phyloP scores from a whole-genome alignment of 2,888 invertebrate genomes.

The Dryocosmus kuriphilus region DNA sequence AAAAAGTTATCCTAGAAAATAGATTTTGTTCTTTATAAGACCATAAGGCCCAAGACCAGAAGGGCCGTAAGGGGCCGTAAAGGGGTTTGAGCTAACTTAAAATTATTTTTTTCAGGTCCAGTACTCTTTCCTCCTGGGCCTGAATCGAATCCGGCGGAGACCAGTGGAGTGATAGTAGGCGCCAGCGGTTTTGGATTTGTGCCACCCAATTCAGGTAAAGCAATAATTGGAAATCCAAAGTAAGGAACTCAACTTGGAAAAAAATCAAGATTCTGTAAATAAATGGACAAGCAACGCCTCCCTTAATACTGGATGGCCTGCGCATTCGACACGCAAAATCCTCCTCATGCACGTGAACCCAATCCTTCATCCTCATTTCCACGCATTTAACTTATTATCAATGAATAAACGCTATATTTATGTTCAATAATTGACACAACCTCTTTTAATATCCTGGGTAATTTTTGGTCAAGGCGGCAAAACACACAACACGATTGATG shows the following conservation, averaged over 20 bases:
- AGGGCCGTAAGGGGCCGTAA: no score
- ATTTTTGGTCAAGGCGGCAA: not conserved
- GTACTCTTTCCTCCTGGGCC: conserved; percentile 88
- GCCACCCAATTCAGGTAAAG: conserved; percentile 86
- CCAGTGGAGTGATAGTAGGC: conserved; percentile 89
- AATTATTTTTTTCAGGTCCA: conserved; percentile 81
- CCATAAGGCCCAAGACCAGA: no score
- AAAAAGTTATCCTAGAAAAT: not conserved
- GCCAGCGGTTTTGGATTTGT: conserved; percentile 93
- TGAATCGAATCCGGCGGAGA: conserved; percentile 82
- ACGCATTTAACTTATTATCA: conserved; percentile 24
- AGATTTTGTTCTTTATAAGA: not conserved
- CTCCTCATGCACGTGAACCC: not conserved
- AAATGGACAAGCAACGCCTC: conserved; percentile 35
- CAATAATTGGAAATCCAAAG: conserved; percentile 36
- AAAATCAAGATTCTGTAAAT: conserved; percentile 28
- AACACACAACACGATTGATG: conserved; percentile 3
- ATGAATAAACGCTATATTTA: conserved; percentile 21
- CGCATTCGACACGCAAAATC: conserved; percentile 25
- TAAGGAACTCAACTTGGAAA: conserved; percentile 65
- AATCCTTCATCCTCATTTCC: not conserved
- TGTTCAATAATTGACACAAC: conserved; percentile 16
- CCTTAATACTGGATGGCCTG: conserved; percentile 29
- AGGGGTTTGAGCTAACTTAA: no score
- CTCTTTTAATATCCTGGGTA: conserved; percentile 6